These are phyloP conservation scores for Philereme vetulata DNA, from an alignment of 2,888 invertebrate species.

Conservation along the genomic window DNA sequence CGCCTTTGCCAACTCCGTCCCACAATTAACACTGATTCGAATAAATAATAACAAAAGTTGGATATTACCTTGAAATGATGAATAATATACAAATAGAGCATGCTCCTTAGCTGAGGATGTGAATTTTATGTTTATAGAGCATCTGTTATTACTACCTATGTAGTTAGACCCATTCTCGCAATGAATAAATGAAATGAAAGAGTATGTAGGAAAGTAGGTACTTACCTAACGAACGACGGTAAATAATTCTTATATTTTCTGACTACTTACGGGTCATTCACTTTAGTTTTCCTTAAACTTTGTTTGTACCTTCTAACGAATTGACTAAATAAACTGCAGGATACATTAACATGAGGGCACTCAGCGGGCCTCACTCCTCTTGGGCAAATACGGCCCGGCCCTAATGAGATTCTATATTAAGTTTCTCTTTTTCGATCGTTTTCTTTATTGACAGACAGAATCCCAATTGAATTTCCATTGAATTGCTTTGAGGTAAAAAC, in stretches of 20 bases:
- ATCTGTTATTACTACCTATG: too few species aligned
- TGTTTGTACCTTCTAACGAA: constrained; percentile 21
- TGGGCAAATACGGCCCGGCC: constrained; percentile 32
- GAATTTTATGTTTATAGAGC: too few species aligned
- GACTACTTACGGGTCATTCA: neutral
- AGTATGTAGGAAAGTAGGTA: too few species aligned
- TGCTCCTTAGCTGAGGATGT: too few species aligned
- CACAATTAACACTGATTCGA: neutral
- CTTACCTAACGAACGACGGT: too few species aligned
- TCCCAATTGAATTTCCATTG: constrained; percentile 25
- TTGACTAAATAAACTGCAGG: constrained; percentile 32
- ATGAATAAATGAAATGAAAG: too few species aligned
- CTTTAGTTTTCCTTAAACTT: neutral
- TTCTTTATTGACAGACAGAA: constrained; percentile 27
- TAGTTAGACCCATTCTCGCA: too few species aligned
- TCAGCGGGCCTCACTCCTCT: constrained; percentile 31
- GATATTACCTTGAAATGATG: too few species aligned
- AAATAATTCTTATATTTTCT: too few species aligned
- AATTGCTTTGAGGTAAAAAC: constrained; percentile 23
- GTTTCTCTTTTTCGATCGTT: constrained; percentile 30
- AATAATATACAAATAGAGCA: too few species aligned
- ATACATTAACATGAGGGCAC: constrained; percentile 39
- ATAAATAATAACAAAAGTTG: too few species aligned
- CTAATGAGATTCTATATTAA: constrained; percentile 41
- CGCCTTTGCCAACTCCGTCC: constrained; percentile 1